phyloP scores from a whole-genome alignment of 2,888 invertebrate genomes.

The Andrena praecox region DNA sequence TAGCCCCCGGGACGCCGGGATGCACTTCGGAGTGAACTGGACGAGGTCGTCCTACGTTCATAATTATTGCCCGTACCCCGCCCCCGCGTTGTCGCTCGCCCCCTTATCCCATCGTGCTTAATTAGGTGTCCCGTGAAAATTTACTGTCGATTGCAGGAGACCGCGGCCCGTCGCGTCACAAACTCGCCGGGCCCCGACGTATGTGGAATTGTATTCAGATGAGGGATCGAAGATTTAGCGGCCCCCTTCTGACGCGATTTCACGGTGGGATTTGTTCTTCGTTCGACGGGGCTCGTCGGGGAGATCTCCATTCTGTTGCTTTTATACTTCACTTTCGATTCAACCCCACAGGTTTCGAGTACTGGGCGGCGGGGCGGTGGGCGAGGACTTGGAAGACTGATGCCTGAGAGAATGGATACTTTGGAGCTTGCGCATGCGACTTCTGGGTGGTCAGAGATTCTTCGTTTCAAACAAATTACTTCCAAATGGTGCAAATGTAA shows the following conservation, averaged over 20 bases:
- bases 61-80: slow-evolving; percentile 74
- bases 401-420: not conserved
- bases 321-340: not conserved
- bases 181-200: slow-evolving; percentile 1
- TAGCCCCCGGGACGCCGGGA: slow-evolving; percentile 51
- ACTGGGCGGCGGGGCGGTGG: not conserved
- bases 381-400: not conserved
- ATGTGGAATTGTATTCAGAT: slow-evolving; percentile 47
- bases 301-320: slow-evolving; percentile 18
- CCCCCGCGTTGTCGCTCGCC: slow-evolving; percentile 68
- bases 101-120: slow-evolving; percentile 71
- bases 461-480: too few relatives aligned
- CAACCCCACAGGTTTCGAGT: not conserved
- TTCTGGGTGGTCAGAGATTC: too few relatives aligned
- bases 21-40: slow-evolving; percentile 53
- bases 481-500: too few relatives aligned
- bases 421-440: not conserved
- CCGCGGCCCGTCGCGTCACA: slow-evolving; percentile 20
- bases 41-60: slow-evolving; percentile 74
- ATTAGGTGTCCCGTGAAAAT: slow-evolving; percentile 70
- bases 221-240: slow-evolving; percentile 49
- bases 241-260: not conserved
- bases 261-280: slow-evolving; percentile 6
- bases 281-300: not conserved
- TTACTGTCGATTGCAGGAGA: slow-evolving; percentile 49